Evolutionary conservation across 2,113 vertebrate genomes (phyloP).

Genomic region (Urocynchramus pylzowi): DNA sequence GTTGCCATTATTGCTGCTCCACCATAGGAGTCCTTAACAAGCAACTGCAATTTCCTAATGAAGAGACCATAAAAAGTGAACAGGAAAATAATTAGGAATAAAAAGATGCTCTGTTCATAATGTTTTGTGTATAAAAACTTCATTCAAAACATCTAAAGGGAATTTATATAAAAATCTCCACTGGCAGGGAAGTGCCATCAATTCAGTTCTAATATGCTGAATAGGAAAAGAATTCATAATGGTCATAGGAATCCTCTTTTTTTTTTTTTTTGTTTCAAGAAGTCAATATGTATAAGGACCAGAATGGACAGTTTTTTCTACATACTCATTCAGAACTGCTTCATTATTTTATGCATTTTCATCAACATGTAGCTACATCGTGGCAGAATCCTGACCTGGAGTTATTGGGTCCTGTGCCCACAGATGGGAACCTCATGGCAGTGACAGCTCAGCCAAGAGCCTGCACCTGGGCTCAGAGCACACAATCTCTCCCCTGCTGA

Average conservation of each 20-base stretch:
- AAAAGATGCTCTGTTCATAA: neutral
- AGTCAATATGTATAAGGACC: neutral
- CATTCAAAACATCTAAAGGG: neutral
- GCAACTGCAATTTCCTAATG: neutral
- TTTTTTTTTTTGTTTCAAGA: neutral
- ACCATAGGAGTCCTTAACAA: constrained; percentile 17
- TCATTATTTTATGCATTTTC: neutral
- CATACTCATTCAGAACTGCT: neutral
- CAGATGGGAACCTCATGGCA: fast-evolving
- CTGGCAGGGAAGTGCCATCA: neutral
- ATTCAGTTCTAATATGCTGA: neutral
- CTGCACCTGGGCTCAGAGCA: neutral
- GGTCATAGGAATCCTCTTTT: neutral
- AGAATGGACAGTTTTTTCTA: neutral
- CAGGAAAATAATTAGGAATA: constrained; percentile 34
- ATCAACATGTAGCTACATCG: fast-evolving
- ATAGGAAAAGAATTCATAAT: neutral
- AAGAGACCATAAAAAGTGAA: neutral
- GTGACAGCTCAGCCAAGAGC: neutral
- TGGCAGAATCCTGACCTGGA: neutral
- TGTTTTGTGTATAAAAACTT: neutral
- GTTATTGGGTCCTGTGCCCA: fast-evolving
- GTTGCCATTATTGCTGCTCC: neutral
- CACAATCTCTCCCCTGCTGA: fast-evolving
- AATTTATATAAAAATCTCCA: neutral